A percentile compares a stretch with the other conserved stretches of the same genome.
Conservation (phyloP, 1,140 invertebrate genomes). For the Pteromalus puparum region DNA sequence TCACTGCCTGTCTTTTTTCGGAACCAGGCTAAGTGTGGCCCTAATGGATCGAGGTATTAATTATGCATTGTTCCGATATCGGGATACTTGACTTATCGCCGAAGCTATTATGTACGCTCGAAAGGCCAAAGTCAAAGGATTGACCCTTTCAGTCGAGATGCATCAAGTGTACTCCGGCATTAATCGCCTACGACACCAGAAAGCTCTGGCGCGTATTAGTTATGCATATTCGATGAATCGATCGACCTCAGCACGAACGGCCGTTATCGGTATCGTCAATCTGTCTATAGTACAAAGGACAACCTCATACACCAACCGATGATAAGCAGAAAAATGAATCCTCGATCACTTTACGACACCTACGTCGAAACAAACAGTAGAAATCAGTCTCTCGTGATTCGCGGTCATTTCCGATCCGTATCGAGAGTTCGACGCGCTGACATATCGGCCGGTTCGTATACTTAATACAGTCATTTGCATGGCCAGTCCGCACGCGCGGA, state of each 20-base stretch:
- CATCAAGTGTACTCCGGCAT: no score
- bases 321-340: no score
- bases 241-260: background rate
- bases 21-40: background rate
- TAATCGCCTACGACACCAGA: no score
- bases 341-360: background rate
- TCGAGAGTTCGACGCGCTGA: background rate
- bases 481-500: background rate
- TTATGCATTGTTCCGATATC: background rate
- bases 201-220: no score
- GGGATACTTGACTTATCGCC: background rate
- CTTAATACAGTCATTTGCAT: conserved; percentile 4
- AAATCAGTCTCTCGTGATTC: conserved; percentile 4
- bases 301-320: no score
- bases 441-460: background rate
- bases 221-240: background rate
- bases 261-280: no score
- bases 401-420: background rate
- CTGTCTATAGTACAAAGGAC: no score
- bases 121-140: no score
- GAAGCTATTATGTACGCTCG: background rate
- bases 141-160: background rate
- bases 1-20: background rate
- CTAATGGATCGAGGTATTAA: background rate
- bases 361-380: background rate